Base-by-base conservation (phyloP, 2,888 invertebrate species). In the Morpho deidamia region DNA sequence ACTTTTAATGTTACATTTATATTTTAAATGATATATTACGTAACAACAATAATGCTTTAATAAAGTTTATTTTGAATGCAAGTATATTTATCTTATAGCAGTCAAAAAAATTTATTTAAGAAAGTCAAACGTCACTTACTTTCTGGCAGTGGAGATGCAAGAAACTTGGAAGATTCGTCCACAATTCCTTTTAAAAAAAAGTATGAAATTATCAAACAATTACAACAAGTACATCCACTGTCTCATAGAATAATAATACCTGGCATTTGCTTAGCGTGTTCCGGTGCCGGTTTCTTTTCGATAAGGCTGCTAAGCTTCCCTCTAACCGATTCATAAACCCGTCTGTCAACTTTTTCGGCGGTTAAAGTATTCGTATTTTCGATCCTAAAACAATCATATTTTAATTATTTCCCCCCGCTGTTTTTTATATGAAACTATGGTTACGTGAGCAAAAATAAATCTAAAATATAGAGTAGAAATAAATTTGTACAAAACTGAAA, bases 111-210 rank as follows among this genome's bases (percentile, higher is more conserved):
- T 14, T 14, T 14, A 4, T 14, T 14, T 14, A 14, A 14, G 14
- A 23, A 23, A 23, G 23, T 23, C 5, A 23, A 5, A 23, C 5
- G 3, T 23, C 23, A 23, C 81, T 77, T 67, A 80, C 80, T 79
- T 45, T 80, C 74, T 0, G 83, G 81, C 35, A 67, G 33, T 5
- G 84, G 81, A 4, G 66, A 46, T 7, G 83, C 62, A 42, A 84
- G 64, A 63, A 72, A 84, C 56, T 81, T 80, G 0, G 84, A 66
- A 7, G 73, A 60, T 8, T 80, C 77, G 0, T 83, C 83, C 14
- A 83, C 60, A n/a, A 83, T 49, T 2, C 64, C 83, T 83, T 63
- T 12, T 53, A 49, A 41, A 60, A 10, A 53, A 47, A 51, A 46
- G 10, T 10, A 39, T 9, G 10, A 12, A 32, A 1, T 10, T 1